Percentiles rank a stretch among this genome's conserved stretches.
Conservation (phyloP, 2,797 vertebrate species). For the Anabacerthia variegaticeps region DNA sequence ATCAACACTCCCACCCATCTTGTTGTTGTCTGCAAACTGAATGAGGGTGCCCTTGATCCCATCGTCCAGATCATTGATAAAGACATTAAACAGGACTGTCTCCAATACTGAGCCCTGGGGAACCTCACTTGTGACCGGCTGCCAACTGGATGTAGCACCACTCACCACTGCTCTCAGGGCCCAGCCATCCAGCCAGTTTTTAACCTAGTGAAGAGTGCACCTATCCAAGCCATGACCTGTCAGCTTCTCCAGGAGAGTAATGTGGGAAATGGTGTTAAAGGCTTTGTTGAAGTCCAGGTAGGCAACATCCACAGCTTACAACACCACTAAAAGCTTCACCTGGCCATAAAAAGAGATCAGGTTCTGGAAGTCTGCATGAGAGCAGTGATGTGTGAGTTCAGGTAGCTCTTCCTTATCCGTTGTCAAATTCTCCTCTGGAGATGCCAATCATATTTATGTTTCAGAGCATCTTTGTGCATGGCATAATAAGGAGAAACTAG, state of each 20-base stretch:
- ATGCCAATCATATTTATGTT: not conserved
- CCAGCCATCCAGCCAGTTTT: not conserved
- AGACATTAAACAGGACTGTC: not conserved
- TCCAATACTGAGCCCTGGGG: not conserved
- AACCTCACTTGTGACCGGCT: not conserved
- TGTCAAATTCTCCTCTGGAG: not conserved
- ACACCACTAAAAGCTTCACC: not conserved
- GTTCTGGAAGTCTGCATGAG: not conserved
- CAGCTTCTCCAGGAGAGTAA: not conserved
- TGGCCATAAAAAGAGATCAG: not conserved
- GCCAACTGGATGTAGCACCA: not conserved
- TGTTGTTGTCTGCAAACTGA: not conserved
- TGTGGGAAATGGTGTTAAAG: not conserved
- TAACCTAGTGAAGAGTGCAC: fast-evolving
- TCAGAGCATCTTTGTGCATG: not conserved
- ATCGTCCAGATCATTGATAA: not conserved
- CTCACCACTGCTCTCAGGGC: not conserved
- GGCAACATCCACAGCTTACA: not conserved
- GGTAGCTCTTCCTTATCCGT: not conserved
- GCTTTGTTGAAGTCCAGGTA: not conserved
- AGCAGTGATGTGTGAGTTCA: not conserved
- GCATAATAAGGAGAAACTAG: not conserved
- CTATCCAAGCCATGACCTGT: not conserved
- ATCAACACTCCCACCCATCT: not conserved
- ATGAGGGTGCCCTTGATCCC: not conserved